Conservation (phyloP, 2,888 invertebrate species). For the Tenthredo distinguenda region DNA sequence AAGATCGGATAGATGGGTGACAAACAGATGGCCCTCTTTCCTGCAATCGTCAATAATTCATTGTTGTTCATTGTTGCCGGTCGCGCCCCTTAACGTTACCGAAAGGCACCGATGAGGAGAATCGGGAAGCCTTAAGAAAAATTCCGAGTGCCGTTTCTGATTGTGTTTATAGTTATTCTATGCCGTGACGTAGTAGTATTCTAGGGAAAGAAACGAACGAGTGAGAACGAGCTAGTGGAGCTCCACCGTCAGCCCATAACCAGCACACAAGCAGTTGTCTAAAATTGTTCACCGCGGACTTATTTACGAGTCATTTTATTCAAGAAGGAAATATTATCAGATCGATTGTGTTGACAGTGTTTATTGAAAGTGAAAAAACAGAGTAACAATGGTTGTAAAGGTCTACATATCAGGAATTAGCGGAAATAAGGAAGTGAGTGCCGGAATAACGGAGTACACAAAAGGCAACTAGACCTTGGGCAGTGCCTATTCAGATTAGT, state of each 20-base stretch:
- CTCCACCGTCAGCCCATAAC: slow-evolving; percentile 60
- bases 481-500: slow-evolving; percentile 47
- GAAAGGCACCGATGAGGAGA: neutral
- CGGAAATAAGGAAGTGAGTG: slow-evolving; percentile 94
- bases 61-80: slow-evolving; percentile 22
- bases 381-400: slow-evolving; percentile 89
- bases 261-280: slow-evolving; percentile 53
- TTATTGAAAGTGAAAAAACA: slow-evolving; percentile 25
- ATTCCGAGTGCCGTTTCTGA: slow-evolving; percentile 14
- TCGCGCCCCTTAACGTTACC: neutral
- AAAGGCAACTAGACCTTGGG: slow-evolving; percentile 51
- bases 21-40: too few relatives aligned
- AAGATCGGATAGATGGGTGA: neutral
- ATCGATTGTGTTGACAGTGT: slow-evolving; percentile 18
- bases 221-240: neutral
- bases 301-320: slow-evolving; percentile 46
- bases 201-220: slow-evolving; percentile 22
- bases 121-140: neutral
- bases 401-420: slow-evolving; percentile 95
- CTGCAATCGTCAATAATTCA: neutral
- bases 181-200: slow-evolving; percentile 39
- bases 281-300: slow-evolving; percentile 39
- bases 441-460: slow-evolving; percentile 52
- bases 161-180: neutral
- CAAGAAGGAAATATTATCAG: neutral